Conservation (phyloP, 2,797 vertebrate genomes). For the Amblyraja radiata region DNA sequence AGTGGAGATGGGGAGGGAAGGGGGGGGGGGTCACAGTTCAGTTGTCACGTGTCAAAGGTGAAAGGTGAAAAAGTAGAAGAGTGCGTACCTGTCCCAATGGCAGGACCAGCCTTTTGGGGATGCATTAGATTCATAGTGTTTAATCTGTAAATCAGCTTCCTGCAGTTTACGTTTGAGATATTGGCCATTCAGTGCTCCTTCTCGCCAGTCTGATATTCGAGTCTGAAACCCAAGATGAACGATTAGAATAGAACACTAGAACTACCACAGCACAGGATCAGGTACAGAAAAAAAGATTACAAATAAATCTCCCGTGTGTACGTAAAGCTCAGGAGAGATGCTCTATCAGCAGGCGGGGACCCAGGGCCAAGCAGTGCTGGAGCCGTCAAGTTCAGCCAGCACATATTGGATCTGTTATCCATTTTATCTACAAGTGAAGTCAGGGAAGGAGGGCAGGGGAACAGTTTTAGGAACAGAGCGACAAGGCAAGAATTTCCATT, state of each 20-base stretch:
- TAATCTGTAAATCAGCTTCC: conserved; percentile 98
- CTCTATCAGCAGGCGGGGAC: neutral
- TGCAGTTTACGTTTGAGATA: conserved; percentile 97
- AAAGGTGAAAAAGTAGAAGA: conserved; percentile 77
- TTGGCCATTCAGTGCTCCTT: conserved; percentile 92
- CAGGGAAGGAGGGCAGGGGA: too few species aligned
- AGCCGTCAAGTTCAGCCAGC: neutral
- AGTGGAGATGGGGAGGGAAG: conserved; percentile 56
- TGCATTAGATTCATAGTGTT: conserved; percentile 99
- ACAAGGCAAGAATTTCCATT: too few species aligned
- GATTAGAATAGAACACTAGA: neutral
- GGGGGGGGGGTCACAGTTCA: conserved; percentile 62
- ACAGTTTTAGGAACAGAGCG: too few species aligned
- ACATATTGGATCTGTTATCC: neutral
- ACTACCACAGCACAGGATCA: neutral
- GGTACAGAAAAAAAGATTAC: neutral
- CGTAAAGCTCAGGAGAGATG: neutral
- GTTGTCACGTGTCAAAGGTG: conserved; percentile 75
- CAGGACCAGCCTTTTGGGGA: conserved; percentile 99
- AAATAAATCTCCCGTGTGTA: neutral
- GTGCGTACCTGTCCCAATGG: conserved; percentile 99
- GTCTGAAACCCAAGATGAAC: conserved; percentile 59
- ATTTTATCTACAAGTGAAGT: too few species aligned
- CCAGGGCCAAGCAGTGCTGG: neutral
- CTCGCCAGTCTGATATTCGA: conserved; percentile 95